phyloP scores from a whole-genome alignment of 1,140 invertebrate genomes.

The Leptinotarsa lineolata region DNA sequence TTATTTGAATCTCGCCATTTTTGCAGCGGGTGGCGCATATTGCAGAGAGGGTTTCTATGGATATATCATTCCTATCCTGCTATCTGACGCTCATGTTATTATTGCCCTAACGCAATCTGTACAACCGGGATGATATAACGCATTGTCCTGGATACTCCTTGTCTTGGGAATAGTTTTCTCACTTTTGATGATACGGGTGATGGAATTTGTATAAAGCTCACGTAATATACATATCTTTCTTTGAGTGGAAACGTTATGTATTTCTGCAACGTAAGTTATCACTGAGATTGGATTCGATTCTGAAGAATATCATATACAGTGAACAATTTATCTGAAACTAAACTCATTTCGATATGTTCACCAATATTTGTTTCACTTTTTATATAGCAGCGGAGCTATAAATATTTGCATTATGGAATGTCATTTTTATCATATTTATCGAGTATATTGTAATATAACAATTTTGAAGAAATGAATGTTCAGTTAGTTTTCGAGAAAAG shows the following conservation, averaged over 20 bases:
- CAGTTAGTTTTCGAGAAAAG: too few relatives aligned
- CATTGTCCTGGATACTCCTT: slow-evolving; percentile 26
- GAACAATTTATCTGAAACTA: neutral
- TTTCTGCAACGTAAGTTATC: neutral
- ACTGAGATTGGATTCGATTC: neutral
- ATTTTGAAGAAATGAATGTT: too few relatives aligned
- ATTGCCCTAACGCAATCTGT: slow-evolving; percentile 30
- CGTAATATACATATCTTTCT: slow-evolving; percentile 22
- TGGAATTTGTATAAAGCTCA: slow-evolving; percentile 17
- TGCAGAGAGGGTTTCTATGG: slow-evolving; percentile 32
- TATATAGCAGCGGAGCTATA: too few relatives aligned
- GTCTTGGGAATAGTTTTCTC: slow-evolving; percentile 28
- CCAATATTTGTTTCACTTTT: too few relatives aligned
- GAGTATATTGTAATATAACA: too few relatives aligned
- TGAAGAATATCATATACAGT: neutral
- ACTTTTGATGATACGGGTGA: slow-evolving; percentile 15
- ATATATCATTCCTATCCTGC: slow-evolving; percentile 30
- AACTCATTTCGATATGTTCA: too few relatives aligned
- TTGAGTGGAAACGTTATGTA: neutral
- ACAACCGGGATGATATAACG: slow-evolving; percentile 18
- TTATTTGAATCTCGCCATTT: slow-evolving; percentile 31
- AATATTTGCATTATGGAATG: too few relatives aligned
- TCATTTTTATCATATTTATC: too few relatives aligned
- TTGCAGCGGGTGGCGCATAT: slow-evolving; percentile 31
- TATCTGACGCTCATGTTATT: slow-evolving; percentile 30